These are phyloP conservation scores for Eristalis intricaria DNA, from an alignment of 2,888 invertebrate species.

Conservation along the genomic window DNA sequence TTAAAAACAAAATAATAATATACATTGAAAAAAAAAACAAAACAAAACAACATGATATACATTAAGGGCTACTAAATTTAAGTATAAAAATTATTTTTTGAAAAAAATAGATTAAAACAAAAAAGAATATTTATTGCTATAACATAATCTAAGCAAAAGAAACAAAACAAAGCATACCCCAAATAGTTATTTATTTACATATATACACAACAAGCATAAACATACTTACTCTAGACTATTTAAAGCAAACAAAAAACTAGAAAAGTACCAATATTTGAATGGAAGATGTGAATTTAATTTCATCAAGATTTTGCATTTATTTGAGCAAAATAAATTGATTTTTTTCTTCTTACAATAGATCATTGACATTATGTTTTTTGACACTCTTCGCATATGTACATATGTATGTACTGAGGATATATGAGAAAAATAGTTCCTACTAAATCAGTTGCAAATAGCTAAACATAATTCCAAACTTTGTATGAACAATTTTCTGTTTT, in stretches of 20 bases:
- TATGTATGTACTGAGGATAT: constrained; percentile 58
- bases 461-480: constrained; percentile 52
- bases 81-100: constrained; percentile 71
- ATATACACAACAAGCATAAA: constrained; percentile 70
- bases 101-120: constrained; percentile 41
- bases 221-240: constrained; percentile 70
- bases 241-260: constrained; percentile 52
- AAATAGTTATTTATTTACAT: constrained; percentile 63
- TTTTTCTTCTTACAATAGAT: constrained; percentile 52
- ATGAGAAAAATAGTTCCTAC: constrained; percentile 68
- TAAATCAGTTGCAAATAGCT: constrained; percentile 64
- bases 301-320: constrained; percentile 14
- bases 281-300: constrained; percentile 34
- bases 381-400: not conserved
- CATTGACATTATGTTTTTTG: not conserved
- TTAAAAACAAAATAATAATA: constrained; percentile 53
- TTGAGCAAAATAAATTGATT: not conserved
- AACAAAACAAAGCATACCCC: constrained; percentile 39
- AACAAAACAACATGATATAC: constrained; percentile 42
- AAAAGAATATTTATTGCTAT: constrained; percentile 64
- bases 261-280: constrained; percentile 67
- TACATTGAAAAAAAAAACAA: constrained; percentile 53
- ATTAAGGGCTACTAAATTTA: constrained; percentile 69
- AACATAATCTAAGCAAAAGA: constrained; percentile 62
- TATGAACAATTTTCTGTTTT: not conserved